Base-by-base conservation (phyloP, 1,140 invertebrate genomes). In the Lethrus apterus region DNA sequence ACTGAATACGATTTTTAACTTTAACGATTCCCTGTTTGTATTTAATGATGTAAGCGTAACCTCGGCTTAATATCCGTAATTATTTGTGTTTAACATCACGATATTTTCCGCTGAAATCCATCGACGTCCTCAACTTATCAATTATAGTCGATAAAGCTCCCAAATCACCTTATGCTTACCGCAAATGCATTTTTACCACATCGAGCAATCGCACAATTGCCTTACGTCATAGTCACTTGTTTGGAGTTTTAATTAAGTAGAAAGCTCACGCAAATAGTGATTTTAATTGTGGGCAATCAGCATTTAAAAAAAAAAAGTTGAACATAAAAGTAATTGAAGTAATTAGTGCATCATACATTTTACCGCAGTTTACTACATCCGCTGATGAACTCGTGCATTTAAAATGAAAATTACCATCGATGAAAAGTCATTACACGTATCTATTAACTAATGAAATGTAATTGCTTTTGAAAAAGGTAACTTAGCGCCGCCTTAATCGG, bases 281-380 rank as follows among this genome's bases (percentile, higher is more conserved):
- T 49, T 44, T 44, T 49, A 49, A 49, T 44, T 49, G 47, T 32
- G 38, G 15, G 26, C 34, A 49, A 49, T 49, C 47, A 35, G 11
- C 19, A 24, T 49, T 35, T 49, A 49, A 43, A 49, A 38, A 21
- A 18, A 38, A 38, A n/a, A n/a, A n/a, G n/a, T 7, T 14, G 41
- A 23, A 33, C 41, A 44, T 44, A 49, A 49, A 49, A 44, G 44
- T 49, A 49, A 49, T 49, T 49, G 47, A 13, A 19, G 31, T 40
- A 46, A 46, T 46, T 34, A 46, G 24, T 18, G 23, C 35, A 40
- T 40, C 24, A 41, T 40, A 31, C 41, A 32, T 41, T 29, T 26
- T 32, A 13, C 19, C 24, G 43, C 29, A n/a, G 21, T 14, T 20
- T 45, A 15, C 21, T 45, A 45, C 5, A 29, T 34, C 5, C 19